phyloP scores from a whole-genome alignment of 30 jellyfish, hydroid and myxozoan genomes.

The Pseudorhiza aurosa region DNA sequence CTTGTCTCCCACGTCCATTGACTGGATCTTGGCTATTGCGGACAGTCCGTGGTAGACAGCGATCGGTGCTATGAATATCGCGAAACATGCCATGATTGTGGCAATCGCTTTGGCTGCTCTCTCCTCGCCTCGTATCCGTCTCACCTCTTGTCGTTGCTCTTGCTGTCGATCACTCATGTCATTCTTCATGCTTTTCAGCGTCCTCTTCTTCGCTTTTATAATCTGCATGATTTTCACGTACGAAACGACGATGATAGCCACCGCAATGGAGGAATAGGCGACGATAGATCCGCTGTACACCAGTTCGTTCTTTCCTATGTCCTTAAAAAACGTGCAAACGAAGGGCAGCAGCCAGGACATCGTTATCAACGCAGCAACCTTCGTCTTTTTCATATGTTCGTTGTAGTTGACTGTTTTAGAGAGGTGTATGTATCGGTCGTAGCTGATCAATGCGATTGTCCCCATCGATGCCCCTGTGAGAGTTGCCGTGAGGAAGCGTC shows the following conservation, averaged over 20 bases:
- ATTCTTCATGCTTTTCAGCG: neutral
- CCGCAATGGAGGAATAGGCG: conserved; percentile 1
- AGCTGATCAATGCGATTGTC: conserved; percentile 29
- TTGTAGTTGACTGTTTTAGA: conserved; percentile 30
- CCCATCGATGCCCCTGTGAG: conserved; percentile 51
- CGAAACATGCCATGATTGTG: conserved; percentile 2
- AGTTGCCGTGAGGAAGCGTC: conserved; percentile 28
- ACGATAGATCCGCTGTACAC: conserved; percentile 14
- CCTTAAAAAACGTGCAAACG: conserved; percentile 3
- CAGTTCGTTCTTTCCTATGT: conserved; percentile 14
- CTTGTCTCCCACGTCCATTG: neutral
- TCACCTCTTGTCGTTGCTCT: neutral
- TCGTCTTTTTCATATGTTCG: conserved; percentile 11
- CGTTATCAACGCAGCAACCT: conserved; percentile 1
- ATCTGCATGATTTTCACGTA: conserved; percentile 15
- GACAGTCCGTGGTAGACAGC: conserved; percentile 19
- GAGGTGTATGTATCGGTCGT: conserved; percentile 38
- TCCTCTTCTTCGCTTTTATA: neutral
- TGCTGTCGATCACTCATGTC: neutral
- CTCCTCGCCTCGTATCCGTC: conserved; percentile 11
- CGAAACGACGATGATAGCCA: neutral
- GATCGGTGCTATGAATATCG: conserved; percentile 29
- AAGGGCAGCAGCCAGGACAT: conserved; percentile 33
- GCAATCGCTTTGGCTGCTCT: conserved; percentile 53
- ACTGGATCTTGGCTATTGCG: neutral